Evolutionary conservation across 1,140 invertebrate species (phyloP).

Genomic region (Mycetomoellerius zeteki): DNA sequence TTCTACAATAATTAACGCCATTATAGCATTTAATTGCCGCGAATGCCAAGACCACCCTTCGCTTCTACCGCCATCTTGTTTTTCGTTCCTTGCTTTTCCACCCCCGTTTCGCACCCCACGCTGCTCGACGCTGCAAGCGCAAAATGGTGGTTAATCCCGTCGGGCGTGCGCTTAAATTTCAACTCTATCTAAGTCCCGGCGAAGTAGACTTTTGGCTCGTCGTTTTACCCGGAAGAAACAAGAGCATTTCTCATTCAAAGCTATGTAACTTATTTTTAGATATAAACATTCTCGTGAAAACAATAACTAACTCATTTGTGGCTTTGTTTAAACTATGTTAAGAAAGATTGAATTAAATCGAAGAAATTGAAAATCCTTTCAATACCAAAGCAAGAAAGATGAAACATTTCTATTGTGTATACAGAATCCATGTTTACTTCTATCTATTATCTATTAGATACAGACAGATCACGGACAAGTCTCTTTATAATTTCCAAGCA

Average conservation of each 20-base stretch:
- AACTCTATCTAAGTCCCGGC: slow-evolving; percentile 29
- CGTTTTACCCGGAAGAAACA: not conserved
- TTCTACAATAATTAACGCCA: slow-evolving; percentile 81
- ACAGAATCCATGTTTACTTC: not conserved
- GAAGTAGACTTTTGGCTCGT: not conserved
- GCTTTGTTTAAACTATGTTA: not conserved
- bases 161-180: slow-evolving; percentile 71
- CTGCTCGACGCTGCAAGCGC: slow-evolving; percentile 69
- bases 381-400: not conserved
- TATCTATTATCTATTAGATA: not conserved
- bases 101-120: slow-evolving; percentile 45
- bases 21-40: slow-evolving; percentile 82
- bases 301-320: too few species aligned
- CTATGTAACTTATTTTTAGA: not conserved
- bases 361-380: not conserved
- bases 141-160: slow-evolving; percentile 83
- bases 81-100: slow-evolving; percentile 70
- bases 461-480: not conserved
- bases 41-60: slow-evolving; percentile 72
- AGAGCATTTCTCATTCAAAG: not conserved
- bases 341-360: not conserved
- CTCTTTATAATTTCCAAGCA: not conserved
- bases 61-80: slow-evolving; percentile 80
- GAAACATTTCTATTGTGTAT: not conserved
- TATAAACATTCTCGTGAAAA: not conserved